phyloP scores from a whole-genome alignment of 2,888 invertebrate species.

The Ophioninae sp. region DNA sequence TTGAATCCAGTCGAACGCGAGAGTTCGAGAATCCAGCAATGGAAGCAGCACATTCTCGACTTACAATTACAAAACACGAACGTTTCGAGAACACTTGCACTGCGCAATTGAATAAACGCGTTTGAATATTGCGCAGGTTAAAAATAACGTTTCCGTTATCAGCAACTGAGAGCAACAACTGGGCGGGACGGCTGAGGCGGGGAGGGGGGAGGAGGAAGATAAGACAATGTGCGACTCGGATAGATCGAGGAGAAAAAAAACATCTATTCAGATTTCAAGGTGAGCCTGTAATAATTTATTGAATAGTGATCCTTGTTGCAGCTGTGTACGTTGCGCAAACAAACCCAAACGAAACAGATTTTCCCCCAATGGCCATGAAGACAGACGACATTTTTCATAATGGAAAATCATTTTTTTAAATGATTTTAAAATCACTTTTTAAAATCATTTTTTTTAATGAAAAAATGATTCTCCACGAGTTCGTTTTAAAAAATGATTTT shows the following conservation, averaged over 20 bases:
- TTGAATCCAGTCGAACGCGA: slow-evolving; percentile 8
- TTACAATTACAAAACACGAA: slow-evolving; percentile 1
- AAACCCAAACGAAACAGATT: no score
- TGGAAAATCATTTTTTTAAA: no score
- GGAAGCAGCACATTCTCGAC: background rate
- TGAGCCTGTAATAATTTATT: slow-evolving; percentile 1
- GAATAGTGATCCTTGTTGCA: no score
- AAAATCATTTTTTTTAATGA: no score
- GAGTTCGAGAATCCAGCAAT: slow-evolving; percentile 2
- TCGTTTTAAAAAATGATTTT: no score
- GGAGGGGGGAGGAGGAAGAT: background rate
- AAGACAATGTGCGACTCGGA: slow-evolving; percentile 1
- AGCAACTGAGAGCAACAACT: background rate
- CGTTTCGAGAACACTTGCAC: background rate
- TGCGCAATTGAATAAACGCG: slow-evolving; percentile 9
- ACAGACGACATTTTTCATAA: no score
- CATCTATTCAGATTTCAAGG: background rate
- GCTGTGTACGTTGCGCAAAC: no score
- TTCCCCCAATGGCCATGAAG: no score
- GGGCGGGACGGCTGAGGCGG: background rate
- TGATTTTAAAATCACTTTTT: no score
- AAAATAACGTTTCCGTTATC: slow-evolving; percentile 7
- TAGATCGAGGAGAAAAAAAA: slow-evolving; percentile 10
- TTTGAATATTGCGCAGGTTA: slow-evolving; percentile 2
- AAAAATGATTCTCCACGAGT: no score